Conservation (phyloP, 2,888 invertebrate genomes). For the Ferrisia virgata region DNA sequence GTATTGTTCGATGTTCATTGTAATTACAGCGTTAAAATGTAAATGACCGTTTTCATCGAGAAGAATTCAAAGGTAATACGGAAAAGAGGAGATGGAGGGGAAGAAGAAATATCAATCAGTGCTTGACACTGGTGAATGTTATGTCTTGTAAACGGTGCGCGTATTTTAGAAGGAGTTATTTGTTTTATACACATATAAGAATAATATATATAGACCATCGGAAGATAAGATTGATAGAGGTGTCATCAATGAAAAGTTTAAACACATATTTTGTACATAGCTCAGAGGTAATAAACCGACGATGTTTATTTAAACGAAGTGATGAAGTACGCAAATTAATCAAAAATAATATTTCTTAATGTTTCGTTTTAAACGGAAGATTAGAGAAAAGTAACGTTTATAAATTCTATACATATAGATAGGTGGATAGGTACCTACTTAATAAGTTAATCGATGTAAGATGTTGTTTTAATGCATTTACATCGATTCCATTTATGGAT, state of each 20-base stretch:
- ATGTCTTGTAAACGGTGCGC: background rate
- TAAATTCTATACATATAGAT: background rate
- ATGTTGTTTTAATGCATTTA: no score
- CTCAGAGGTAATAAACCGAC: background rate
- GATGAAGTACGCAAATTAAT: background rate
- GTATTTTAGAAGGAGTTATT: background rate
- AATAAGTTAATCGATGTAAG: no score
- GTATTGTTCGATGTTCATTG: background rate
- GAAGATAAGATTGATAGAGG: constrained; percentile 10
- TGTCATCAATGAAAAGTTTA: background rate
- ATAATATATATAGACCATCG: background rate
- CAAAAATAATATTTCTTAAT: background rate
- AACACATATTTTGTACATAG: background rate
- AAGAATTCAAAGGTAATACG: no score
- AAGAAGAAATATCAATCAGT: background rate
- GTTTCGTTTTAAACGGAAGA: background rate
- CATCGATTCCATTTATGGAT: no score
- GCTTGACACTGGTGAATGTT: background rate
- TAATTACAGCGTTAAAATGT: constrained; percentile 1
- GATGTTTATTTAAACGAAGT: background rate
- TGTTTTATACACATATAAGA: no score
- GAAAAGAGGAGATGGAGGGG: background rate
- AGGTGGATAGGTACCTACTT: no score
- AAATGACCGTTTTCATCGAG: background rate
- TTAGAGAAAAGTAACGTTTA: background rate